phyloP scores from a whole-genome alignment of 1,140 invertebrate species.

The Drosophila suzukii region DNA sequence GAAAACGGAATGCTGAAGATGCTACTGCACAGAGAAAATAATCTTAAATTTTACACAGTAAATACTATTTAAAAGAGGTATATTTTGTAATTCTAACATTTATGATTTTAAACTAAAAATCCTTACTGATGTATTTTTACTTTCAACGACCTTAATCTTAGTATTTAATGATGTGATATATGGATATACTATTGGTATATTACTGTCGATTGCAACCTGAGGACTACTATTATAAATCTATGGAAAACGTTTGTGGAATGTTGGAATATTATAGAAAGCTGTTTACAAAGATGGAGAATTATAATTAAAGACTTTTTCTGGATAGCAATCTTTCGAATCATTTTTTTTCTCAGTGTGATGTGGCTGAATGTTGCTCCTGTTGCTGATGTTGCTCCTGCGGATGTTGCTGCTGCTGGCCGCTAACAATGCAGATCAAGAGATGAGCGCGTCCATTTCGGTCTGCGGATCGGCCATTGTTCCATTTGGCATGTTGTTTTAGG shows the following conservation, averaged over 20 bases:
- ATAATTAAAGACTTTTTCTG: too few relatives aligned
- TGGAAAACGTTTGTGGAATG: too few relatives aligned
- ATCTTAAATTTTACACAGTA: neutral
- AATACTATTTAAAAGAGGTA: neutral
- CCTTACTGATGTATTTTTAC: too few relatives aligned
- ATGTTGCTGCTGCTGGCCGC: slow-evolving; percentile 29
- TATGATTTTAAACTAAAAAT: too few relatives aligned
- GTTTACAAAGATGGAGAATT: too few relatives aligned
- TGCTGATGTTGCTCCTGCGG: slow-evolving; percentile 4
- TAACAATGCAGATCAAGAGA: slow-evolving; percentile 83
- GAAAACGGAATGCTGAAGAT: slow-evolving; percentile 22
- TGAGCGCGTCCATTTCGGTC: slow-evolving; percentile 76
- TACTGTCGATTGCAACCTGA: too few relatives aligned
- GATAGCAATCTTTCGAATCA: too few relatives aligned
- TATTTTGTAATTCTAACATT: neutral
- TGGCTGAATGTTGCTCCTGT: slow-evolving; percentile 9
- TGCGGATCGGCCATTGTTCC: slow-evolving; percentile 76
- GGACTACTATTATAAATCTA: too few relatives aligned
- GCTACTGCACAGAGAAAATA: neutral
- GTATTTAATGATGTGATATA: too few relatives aligned
- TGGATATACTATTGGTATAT: too few relatives aligned
- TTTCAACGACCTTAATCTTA: too few relatives aligned
- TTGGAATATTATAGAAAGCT: too few relatives aligned
- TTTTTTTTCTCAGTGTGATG: slow-evolving; percentile 12
- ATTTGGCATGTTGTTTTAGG: slow-evolving; percentile 66